A percentile compares a stretch with the other conserved stretches of the same genome.
phyloP scores from a whole-genome alignment of 2,113 vertebrate species.

The Gymnocephalus cernua region DNA sequence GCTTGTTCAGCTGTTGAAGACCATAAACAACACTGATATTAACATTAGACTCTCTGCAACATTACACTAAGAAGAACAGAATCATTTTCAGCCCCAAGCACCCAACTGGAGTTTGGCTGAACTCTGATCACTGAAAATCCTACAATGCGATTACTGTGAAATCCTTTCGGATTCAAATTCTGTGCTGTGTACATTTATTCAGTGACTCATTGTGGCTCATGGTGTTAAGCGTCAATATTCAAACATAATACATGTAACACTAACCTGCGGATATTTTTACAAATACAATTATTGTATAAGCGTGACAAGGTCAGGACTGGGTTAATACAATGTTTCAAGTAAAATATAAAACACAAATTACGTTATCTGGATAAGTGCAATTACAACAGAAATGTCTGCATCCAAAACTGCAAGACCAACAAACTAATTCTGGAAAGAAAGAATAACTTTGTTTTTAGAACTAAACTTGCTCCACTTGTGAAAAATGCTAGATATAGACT shows the following conservation, averaged over 20 bases:
- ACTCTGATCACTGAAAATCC: slow-evolving; percentile 1
- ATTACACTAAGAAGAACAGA: background rate
- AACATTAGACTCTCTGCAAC: slow-evolving; percentile 12
- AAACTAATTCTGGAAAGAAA: background rate
- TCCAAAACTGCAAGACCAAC: background rate
- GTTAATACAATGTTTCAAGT: background rate
- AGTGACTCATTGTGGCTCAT: background rate
- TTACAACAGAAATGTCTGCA: background rate
- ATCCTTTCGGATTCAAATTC: background rate
- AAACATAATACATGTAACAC: background rate
- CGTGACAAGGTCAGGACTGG: background rate
- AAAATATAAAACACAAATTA: background rate
- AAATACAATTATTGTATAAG: background rate
- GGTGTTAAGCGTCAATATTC: background rate
- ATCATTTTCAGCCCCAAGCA: background rate
- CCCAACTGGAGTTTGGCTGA: slow-evolving; percentile 50
- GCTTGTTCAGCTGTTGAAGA: slow-evolving; percentile 7
- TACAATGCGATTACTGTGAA: background rate
- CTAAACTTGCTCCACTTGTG: background rate
- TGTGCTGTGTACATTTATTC: background rate
- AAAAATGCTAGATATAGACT: background rate
- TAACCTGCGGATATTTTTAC: background rate
- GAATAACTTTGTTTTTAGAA: too few relatives aligned
- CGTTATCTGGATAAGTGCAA: background rate
- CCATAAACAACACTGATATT: slow-evolving; percentile 13